Evolutionary conservation across 2,113 vertebrate species (phyloP).

Genomic region (Gorsachius goisagi): DNA sequence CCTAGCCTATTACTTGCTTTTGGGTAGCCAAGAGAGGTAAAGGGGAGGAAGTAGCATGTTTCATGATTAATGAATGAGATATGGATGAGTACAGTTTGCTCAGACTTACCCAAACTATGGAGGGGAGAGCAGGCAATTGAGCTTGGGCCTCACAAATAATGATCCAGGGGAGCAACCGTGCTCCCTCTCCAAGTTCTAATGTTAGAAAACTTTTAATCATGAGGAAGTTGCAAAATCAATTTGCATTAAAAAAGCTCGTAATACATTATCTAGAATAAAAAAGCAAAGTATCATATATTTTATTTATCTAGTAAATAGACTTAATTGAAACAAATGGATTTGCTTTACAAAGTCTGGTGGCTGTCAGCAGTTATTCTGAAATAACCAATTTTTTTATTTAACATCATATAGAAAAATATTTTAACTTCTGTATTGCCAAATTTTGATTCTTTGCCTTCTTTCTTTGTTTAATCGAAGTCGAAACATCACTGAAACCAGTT

Average conservation of each 20-base stretch:
- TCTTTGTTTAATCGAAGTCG: not conserved
- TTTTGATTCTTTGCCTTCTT: not conserved
- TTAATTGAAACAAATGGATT: not conserved
- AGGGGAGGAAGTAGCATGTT: not conserved
- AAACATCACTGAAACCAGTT: not conserved
- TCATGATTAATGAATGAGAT: not conserved
- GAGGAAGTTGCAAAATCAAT: not conserved
- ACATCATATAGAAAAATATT: not conserved
- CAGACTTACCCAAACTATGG: not conserved
- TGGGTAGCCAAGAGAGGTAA: not conserved
- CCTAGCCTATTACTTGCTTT: not conserved
- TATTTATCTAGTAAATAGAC: not conserved
- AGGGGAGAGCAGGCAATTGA: not conserved
- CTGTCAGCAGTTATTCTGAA: not conserved
- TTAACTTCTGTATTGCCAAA: not conserved
- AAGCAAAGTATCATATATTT: not conserved
- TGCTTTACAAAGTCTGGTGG: not conserved
- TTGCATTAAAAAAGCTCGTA: not conserved
- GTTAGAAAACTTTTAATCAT: not conserved
- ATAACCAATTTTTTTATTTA: not conserved
- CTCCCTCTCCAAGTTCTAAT: not conserved
- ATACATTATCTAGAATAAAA: not conserved
- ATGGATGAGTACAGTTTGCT: not conserved
- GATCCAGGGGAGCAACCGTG: fast-evolving
- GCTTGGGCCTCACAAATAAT: not conserved